Conservation (phyloP, 2,797 vertebrate species). For the Gallinago stenura region DNA sequence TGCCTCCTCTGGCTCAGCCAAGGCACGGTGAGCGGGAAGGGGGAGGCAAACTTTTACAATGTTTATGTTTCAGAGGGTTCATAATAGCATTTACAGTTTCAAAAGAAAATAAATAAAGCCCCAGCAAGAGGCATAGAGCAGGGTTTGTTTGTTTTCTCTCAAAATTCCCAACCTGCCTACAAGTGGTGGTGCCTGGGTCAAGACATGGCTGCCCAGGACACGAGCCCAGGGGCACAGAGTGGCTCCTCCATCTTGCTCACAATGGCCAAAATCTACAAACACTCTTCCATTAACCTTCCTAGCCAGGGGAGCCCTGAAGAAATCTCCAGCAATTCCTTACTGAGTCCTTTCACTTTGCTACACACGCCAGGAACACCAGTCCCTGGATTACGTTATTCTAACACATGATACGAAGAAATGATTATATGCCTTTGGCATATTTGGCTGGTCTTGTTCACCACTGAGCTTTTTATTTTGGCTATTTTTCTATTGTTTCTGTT, state of each 20-base stretch:
- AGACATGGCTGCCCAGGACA: background rate
- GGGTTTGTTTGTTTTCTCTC: background rate
- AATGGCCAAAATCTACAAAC: background rate
- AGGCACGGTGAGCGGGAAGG: background rate
- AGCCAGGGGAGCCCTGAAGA: background rate
- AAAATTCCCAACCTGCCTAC: rapidly evolving
- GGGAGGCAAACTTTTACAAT: too few species aligned
- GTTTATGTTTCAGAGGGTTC: background rate
- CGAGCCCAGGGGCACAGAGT: rapidly evolving
- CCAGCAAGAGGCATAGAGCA: background rate
- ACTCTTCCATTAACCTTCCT: background rate
- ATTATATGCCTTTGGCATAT: background rate
- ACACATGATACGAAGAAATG: background rate
- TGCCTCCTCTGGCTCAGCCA: background rate
- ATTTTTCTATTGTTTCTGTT: background rate
- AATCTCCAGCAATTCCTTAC: background rate
- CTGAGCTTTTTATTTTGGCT: background rate
- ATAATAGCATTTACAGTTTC: background rate
- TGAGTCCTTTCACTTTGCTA: background rate
- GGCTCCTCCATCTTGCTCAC: background rate
- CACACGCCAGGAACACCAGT: background rate
- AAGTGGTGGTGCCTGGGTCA: background rate
- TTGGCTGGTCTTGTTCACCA: background rate
- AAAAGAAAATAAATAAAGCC: background rate
- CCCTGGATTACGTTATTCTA: background rate